These are phyloP conservation scores for Montifringilla adamsi DNA, from an alignment of 2,113 vertebrate species.

Conservation along the genomic window DNA sequence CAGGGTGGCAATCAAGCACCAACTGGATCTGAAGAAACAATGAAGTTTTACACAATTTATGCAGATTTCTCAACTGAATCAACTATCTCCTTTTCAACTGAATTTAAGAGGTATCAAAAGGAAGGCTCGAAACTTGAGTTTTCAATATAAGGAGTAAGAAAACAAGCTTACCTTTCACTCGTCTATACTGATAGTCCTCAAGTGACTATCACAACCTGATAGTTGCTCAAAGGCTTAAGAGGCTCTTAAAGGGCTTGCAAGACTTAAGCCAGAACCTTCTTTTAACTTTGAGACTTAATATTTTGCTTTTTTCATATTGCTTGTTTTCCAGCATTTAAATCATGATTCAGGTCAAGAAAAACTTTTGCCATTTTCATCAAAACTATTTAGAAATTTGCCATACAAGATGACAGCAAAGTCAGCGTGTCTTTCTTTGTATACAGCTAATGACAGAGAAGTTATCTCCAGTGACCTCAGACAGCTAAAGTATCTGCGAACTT, in stretches of 20 bases:
- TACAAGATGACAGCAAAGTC: background rate
- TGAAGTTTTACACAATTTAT: background rate
- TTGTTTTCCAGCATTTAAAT: background rate
- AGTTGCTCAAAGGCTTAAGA: background rate
- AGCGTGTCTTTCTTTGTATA: background rate
- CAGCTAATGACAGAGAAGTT: background rate
- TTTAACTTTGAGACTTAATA: background rate
- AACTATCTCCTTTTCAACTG: background rate
- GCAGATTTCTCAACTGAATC: background rate
- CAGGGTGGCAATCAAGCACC: background rate
- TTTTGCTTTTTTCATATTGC: background rate
- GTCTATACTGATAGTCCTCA: background rate
- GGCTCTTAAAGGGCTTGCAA: background rate
- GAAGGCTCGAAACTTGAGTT: background rate
- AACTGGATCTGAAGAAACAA: background rate
- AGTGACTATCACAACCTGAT: too few relatives aligned
- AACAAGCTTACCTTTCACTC: background rate
- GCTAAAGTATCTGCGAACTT: background rate
- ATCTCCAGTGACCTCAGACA: background rate
- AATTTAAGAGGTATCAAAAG: background rate
- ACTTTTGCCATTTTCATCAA: background rate
- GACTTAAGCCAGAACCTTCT: background rate
- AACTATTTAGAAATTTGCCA: background rate
- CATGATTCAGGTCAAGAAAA: background rate
- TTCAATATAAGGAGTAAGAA: background rate